Evolutionary conservation across 2,113 vertebrate species (phyloP).

Genomic region (Osmerus eperlanus): DNA sequence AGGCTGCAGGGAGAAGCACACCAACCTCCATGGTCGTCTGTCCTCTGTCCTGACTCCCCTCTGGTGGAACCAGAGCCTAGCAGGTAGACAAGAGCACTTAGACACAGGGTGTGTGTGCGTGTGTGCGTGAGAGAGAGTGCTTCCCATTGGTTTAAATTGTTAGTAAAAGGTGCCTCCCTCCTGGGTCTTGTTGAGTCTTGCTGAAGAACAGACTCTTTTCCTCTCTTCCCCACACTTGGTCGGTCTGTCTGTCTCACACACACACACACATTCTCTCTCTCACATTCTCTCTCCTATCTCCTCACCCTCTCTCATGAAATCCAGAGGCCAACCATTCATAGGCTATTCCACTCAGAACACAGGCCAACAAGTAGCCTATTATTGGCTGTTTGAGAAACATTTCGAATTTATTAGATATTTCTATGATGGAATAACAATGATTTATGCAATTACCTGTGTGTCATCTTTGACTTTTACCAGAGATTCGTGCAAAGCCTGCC

Average conservation of each 20-base stretch:
- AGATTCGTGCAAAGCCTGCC: slow-evolving; percentile 60
- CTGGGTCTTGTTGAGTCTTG: slow-evolving; percentile 39
- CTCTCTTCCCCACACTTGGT: not conserved
- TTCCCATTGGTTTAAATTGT: slow-evolving; percentile 3
- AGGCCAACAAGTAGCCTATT: too few species aligned
- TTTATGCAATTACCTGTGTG: slow-evolving; percentile 56
- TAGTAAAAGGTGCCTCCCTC: slow-evolving; percentile 4
- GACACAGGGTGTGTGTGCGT: slow-evolving; percentile 4
- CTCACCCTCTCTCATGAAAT: not conserved
- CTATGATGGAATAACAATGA: not conserved
- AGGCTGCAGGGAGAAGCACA: slow-evolving; percentile 33
- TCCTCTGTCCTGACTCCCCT: slow-evolving; percentile 42
- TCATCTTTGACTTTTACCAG: slow-evolving; percentile 60
- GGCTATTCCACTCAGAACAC: too few species aligned
- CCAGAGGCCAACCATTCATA: too few species aligned
- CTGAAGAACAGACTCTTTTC: not conserved
- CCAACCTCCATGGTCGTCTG: slow-evolving; percentile 64
- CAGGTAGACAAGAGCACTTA: slow-evolving; percentile 47
- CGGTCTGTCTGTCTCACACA: too few species aligned
- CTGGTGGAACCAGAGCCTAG: slow-evolving; percentile 69
- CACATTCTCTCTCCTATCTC: not conserved
- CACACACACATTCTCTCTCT: not conserved
- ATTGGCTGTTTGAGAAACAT: not conserved
- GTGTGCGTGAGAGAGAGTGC: not conserved
- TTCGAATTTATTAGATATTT: not conserved